These are phyloP conservation scores for Podocnemis expansa DNA, from an alignment of 2,113 vertebrate genomes.

Conservation along the genomic window DNA sequence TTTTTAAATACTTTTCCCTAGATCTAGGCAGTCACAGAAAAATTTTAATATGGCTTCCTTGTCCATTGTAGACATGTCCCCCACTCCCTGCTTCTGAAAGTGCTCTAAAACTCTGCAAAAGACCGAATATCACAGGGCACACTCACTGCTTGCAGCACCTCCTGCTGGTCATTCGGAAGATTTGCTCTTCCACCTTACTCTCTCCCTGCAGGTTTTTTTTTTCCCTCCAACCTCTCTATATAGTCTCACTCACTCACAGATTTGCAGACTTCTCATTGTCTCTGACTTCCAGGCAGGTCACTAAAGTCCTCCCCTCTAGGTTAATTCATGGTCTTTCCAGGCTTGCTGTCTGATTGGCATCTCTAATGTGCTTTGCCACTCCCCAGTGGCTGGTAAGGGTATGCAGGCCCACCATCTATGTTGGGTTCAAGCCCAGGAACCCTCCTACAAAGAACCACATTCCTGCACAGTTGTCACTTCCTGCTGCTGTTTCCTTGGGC, in stretches of 20 bases:
- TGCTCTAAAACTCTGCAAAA: not conserved
- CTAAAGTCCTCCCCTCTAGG: not conserved
- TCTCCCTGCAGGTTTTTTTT: not conserved
- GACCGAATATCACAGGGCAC: not conserved
- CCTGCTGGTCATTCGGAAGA: not conserved
- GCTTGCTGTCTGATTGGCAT: too few relatives aligned
- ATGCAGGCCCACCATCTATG: not conserved
- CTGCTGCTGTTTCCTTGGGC: too few relatives aligned
- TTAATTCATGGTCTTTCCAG: not conserved
- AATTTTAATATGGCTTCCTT: not conserved
- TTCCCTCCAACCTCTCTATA: not conserved
- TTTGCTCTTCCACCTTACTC: not conserved
- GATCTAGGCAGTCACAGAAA: not conserved
- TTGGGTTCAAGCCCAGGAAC: not conserved
- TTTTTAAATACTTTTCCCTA: not conserved
- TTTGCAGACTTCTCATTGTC: not conserved
- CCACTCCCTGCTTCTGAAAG: not conserved
- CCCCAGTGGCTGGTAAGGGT: too few relatives aligned
- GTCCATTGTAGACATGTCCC: not conserved
- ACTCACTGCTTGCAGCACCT: not conserved
- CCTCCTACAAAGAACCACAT: not conserved
- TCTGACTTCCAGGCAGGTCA: not conserved
- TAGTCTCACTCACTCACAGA: not conserved
- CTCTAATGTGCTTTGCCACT: not conserved
- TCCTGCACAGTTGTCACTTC: not conserved